Evolutionary conservation across 2,113 vertebrate genomes (phyloP).

Genomic region (Pedetes capensis): DNA sequence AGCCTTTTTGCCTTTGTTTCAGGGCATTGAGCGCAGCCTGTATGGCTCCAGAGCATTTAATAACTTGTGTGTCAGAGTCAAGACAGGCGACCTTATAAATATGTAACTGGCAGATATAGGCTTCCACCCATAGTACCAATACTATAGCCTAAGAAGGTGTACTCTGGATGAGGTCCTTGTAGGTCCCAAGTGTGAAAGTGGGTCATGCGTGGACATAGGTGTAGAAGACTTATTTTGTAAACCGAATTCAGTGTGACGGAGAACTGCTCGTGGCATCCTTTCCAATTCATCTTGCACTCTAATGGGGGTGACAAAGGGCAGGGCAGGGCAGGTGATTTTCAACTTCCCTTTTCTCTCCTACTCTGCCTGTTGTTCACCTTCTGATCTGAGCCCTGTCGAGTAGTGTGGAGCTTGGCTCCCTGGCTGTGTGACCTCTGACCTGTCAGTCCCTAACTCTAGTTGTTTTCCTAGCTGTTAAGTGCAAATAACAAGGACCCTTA

Average conservation of each 20-base stretch:
- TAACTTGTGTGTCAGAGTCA: conserved; percentile 33
- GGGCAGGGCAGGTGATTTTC: neutral
- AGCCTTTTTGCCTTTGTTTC: conserved; percentile 54
- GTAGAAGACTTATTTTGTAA: neutral
- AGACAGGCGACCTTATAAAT: conserved; percentile 57
- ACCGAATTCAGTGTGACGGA: neutral
- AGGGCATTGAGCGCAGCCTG: conserved; percentile 49
- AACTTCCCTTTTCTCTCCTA: too few relatives aligned
- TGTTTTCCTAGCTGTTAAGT: neutral
- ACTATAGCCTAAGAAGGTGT: neutral
- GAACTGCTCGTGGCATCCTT: neutral
- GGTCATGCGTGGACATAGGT: rapidly evolving
- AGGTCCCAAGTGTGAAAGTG: rapidly evolving
- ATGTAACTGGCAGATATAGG: conserved; percentile 4
- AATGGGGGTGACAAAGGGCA: too few relatives aligned
- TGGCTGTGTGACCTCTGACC: neutral
- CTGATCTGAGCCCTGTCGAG: neutral
- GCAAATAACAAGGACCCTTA: neutral
- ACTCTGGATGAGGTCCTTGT: neutral
- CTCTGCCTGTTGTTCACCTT: neutral
- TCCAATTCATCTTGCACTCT: neutral
- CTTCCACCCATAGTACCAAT: neutral
- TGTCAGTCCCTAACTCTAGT: too few relatives aligned
- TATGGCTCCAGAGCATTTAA: conserved; percentile 40
- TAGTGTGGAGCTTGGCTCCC: neutral